These are phyloP conservation scores for Stenichneumon culpator DNA, from an alignment of 2,888 invertebrate species.

Conservation along the genomic window DNA sequence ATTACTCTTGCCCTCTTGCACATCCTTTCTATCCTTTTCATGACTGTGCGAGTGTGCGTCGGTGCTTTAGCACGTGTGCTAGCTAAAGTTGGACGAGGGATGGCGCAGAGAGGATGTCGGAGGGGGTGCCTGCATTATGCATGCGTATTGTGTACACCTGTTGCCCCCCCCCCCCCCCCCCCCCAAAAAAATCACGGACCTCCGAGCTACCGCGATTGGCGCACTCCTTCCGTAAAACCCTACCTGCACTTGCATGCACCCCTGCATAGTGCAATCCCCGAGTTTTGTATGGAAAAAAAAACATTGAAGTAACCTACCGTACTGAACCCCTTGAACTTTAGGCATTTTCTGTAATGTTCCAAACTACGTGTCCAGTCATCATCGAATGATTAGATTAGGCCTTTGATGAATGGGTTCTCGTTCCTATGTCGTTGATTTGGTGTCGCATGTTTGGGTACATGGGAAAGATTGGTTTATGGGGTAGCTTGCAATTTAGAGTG, in stretches of 20 bases:
- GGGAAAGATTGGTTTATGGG: no score
- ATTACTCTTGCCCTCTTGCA: conserved; percentile 15
- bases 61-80: conserved; percentile 48
- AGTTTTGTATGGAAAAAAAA: neutral
- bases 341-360: neutral
- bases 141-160: conserved; percentile 83
- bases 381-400: no score
- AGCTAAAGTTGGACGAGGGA: conserved; percentile 7
- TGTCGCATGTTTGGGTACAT: no score
- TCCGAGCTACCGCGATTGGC: conserved; percentile 60
- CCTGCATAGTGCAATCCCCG: neutral
- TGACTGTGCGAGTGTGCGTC: conserved; percentile 17
- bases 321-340: neutral
- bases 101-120: conserved; percentile 22
- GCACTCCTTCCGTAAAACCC: conserved; percentile 47
- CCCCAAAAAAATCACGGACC: conserved; percentile 79
- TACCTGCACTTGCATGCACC: conserved; percentile 35
- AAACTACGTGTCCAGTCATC: no score
- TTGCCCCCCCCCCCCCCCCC: no score
- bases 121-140: conserved; percentile 79
- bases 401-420: no score
- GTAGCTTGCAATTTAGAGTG: no score
- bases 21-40: conserved; percentile 29
- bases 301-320: neutral
- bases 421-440: no score